phyloP scores from a whole-genome alignment of 2,888 invertebrate genomes.

The Psylliodes chrysocephalus region DNA sequence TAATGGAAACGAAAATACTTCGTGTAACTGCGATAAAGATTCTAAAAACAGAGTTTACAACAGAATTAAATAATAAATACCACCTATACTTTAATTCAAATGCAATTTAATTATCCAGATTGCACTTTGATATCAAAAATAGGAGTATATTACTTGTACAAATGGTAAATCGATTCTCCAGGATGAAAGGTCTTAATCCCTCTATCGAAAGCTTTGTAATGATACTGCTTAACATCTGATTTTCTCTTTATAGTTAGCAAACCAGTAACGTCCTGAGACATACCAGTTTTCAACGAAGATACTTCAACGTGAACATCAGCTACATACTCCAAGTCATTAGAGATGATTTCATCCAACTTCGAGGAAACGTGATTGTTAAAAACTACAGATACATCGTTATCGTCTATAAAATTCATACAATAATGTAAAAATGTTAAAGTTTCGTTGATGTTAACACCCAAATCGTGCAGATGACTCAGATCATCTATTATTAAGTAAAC shows the following conservation, averaged over 20 bases:
- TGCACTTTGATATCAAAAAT: too few species aligned
- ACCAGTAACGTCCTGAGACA: conserved; percentile 79
- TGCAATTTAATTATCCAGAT: too few species aligned
- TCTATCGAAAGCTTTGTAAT: conserved; percentile 79
- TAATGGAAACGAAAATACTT: too few species aligned
- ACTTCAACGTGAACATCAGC: conserved; percentile 73
- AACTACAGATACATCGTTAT: conserved; percentile 65
- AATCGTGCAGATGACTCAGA: conserved; percentile 75
- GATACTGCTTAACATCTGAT: conserved; percentile 66
- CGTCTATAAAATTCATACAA: conserved; percentile 62
- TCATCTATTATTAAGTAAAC: conserved; percentile 75
- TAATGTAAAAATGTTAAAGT: conserved; percentile 67
- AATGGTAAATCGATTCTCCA: conserved; percentile 65
- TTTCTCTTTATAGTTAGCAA: conserved; percentile 69
- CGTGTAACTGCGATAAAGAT: too few species aligned
- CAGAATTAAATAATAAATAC: too few species aligned
- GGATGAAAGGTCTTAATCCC: conserved; percentile 80
- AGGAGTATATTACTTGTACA: conserved; percentile 55
- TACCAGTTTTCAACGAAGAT: conserved; percentile 76
- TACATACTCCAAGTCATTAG: conserved; percentile 72
- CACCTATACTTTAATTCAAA: too few species aligned
- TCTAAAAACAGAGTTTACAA: too few species aligned
- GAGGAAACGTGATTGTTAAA: conserved; percentile 70
- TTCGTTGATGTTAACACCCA: conserved; percentile 68
- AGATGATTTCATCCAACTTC: conserved; percentile 69